Percentiles rank a stretch among this genome's conserved stretches.
These are phyloP conservation scores for Athalia circularis DNA, from an alignment of 2,888 invertebrate genomes.

Conservation along the genomic window DNA sequence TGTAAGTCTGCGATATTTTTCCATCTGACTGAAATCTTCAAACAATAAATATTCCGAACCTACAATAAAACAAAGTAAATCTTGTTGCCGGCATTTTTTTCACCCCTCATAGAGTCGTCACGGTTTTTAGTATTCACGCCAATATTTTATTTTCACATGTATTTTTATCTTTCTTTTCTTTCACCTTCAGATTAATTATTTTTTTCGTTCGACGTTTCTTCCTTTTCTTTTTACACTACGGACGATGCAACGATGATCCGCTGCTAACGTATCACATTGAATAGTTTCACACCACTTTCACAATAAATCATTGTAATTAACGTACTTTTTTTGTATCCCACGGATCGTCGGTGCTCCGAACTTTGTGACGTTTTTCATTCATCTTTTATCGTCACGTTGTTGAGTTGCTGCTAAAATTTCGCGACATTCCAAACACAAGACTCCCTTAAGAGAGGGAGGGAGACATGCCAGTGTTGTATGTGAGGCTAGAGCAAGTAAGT, in stretches of 20 bases:
- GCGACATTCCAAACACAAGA: conserved; percentile 48
- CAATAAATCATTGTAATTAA: conserved; percentile 4
- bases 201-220: too few species aligned
- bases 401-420: conserved; percentile 48
- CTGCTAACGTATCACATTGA: not conserved
- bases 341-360: not conserved
- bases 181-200: too few species aligned
- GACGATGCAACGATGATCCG: too few species aligned
- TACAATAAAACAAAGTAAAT: conserved; percentile 12
- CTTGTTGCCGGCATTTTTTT: conserved; percentile 65
- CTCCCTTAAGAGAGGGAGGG: conserved; percentile 50
- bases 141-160: not conserved
- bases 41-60: not conserved
- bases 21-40: too few species aligned
- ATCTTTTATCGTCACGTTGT: conserved; percentile 47
- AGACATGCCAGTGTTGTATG: conserved; percentile 41
- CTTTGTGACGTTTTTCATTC: conserved; percentile 50
- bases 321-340: conserved; percentile 18
- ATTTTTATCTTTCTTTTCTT: not conserved
- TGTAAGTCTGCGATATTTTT: conserved; percentile 13
- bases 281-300: conserved; percentile 21
- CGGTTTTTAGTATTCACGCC: not conserved
- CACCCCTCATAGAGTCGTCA: conserved; percentile 18
- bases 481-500: conserved; percentile 71
- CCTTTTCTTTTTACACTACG: too few species aligned